Base-by-base conservation (phyloP, 1,140 invertebrate genomes). In the Drosophila arizonae region DNA sequence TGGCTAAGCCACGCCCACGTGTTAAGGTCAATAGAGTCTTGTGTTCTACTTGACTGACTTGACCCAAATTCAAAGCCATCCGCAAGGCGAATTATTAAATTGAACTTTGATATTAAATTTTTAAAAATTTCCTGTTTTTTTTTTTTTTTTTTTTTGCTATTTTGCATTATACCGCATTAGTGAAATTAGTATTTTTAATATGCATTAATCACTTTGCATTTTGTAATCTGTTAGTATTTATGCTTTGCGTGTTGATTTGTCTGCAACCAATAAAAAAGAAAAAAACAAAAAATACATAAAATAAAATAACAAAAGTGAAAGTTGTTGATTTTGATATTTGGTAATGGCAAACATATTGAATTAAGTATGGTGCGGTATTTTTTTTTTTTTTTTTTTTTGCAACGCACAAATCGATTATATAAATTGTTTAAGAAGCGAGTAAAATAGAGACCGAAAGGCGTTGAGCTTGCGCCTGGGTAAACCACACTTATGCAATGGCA, bases 31-130 rank as follows among this genome's bases (percentile, higher is more conserved):
- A 30, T 48, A 17, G n/a, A 39, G 70, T 70, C 45, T 77, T 61
- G 57, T 67, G 84, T 87, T 87, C 84, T 87, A 87, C 84, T 79
- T 80, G 66, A 87, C 84, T 87, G 79, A 70, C 85, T 87, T 84
- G 84, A 87, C 84, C 84, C 65, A 79, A 71, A 88, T 87, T 69
- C 55, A 21, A 6, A 61, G 64, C 61, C 66, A 54, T 58, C 66
- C 72, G 64, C 66, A 64, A 65, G 71, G 54, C 56, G 70, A 73
- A 60, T 28, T 55, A 30, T 52, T 26, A 67, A 46, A 57, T 28
- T 17, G 17, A 24, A 28, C 62, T 56, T 55, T 8, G 41, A 63
- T 48, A 39, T 17, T 51, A 17, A 0, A 50, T 28, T 26, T 8
- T 30, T 45, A 2, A 13, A 11, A 39, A 39, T 39, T 36, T 36